These are phyloP conservation scores for Pao palembangensis DNA, from an alignment of 2,113 vertebrate genomes.

Conservation along the genomic window DNA sequence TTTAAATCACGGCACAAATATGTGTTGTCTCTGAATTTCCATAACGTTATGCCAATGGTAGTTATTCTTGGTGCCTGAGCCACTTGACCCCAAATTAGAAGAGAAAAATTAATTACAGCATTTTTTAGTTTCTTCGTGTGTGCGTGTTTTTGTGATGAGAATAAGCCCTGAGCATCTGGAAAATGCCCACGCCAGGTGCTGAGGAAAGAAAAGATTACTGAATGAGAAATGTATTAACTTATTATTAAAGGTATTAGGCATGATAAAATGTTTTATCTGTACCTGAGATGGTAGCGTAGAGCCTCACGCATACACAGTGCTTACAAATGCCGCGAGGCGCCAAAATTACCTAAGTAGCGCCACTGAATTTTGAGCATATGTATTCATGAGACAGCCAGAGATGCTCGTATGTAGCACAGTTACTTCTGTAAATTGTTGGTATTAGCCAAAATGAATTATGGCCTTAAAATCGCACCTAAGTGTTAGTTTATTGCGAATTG, in stretches of 20 bases:
- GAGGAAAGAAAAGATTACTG: background rate
- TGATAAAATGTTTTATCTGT: background rate
- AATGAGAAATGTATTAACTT: background rate
- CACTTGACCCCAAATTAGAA: conserved; percentile 3
- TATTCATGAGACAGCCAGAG: too few relatives aligned
- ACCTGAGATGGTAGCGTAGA: background rate
- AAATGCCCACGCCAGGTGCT: conserved; percentile 5
- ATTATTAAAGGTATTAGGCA: background rate
- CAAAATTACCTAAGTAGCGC: background rate
- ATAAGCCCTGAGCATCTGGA: conserved; percentile 5
- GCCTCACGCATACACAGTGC: background rate
- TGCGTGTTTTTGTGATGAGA: background rate
- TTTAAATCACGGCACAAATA: background rate
- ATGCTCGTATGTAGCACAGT: too few relatives aligned
- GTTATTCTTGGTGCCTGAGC: background rate
- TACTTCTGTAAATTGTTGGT: background rate
- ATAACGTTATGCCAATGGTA: background rate
- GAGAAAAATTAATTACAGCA: background rate
- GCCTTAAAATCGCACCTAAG: background rate
- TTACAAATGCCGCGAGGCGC: background rate
- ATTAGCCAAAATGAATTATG: background rate
- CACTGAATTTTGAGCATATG: too few relatives aligned
- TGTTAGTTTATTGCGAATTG: background rate
- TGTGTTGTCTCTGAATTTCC: background rate
- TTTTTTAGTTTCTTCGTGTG: background rate